These are phyloP conservation scores for Cavia porcellus DNA, from an alignment of 2,113 vertebrate genomes.

Conservation along the genomic window DNA sequence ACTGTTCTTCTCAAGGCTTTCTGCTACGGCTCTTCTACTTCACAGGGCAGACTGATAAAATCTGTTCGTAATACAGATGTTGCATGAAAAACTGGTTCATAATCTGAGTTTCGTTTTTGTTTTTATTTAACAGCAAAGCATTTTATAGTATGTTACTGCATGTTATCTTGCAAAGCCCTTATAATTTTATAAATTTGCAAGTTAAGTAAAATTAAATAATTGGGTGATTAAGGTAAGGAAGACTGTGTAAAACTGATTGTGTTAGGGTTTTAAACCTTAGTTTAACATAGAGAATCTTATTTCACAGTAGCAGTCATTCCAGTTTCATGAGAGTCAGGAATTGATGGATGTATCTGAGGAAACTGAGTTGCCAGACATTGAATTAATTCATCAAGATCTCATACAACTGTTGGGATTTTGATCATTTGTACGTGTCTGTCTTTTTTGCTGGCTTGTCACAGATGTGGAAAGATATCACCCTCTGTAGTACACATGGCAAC, in stretches of 20 bases:
- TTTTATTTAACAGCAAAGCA: constrained; percentile 1
- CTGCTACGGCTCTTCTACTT: background rate
- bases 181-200: constrained; percentile 3
- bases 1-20: background rate
- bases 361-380: constrained; percentile 29
- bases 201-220: constrained; percentile 26
- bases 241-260: background rate
- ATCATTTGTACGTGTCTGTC: constrained; percentile 42
- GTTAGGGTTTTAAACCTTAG: background rate
- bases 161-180: constrained; percentile 42
- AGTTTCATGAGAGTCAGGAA: constrained; percentile 7
- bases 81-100: background rate
- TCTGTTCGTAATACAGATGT: background rate
- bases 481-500: background rate
- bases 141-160: background rate
- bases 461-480: background rate
- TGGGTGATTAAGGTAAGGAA: background rate
- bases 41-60: background rate
- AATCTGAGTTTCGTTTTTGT: background rate
- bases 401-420: background rate
- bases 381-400: constrained; percentile 37
- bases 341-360: constrained; percentile 35
- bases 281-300: constrained; percentile 23
- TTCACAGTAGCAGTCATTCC: background rate
- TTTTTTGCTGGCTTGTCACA: background rate